A percentile compares a stretch with the other conserved stretches of the same genome.
These are phyloP conservation scores for Rostratula benghalensis DNA, from an alignment of 2,113 vertebrate species.

Conservation along the genomic window DNA sequence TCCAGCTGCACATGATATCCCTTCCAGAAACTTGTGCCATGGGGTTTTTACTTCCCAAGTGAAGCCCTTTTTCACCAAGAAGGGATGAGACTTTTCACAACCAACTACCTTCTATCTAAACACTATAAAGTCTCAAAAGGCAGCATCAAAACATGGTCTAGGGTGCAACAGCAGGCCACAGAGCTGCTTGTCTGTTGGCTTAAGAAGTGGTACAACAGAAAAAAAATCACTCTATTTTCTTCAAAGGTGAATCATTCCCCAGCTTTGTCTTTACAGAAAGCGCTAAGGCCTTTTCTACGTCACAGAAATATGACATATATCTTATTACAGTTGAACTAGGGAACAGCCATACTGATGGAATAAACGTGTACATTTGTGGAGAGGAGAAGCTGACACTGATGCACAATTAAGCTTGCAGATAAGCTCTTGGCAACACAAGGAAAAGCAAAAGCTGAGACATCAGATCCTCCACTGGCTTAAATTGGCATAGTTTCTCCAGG, in stretches of 20 bases:
- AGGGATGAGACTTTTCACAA: not conserved
- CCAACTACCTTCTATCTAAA: not conserved
- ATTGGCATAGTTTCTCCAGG: not conserved
- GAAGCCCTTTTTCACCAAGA: not conserved
- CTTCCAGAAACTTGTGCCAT: not conserved
- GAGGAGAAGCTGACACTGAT: not conserved
- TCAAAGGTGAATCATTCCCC: not conserved
- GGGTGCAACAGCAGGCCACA: not conserved
- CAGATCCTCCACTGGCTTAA: not conserved
- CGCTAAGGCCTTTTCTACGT: not conserved
- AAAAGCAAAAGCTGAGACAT: not conserved
- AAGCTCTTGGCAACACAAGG: not conserved
- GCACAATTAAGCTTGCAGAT: not conserved
- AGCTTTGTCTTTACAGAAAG: not conserved
- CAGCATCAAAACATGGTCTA: not conserved
- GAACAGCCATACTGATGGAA: not conserved
- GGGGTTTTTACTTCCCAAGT: accelerated
- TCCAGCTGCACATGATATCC: not conserved
- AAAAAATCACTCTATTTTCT: not conserved
- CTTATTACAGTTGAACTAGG: not conserved
- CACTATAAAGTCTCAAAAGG: not conserved
- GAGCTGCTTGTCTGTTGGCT: not conserved
- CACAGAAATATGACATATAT: not conserved
- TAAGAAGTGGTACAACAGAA: not conserved
- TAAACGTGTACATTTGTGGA: not conserved